A percentile compares a stretch with the other conserved stretches of the same genome.
These are phyloP conservation scores for Hippoglossus hippoglossus DNA, from an alignment of 2,797 vertebrate species.

Conservation along the genomic window DNA sequence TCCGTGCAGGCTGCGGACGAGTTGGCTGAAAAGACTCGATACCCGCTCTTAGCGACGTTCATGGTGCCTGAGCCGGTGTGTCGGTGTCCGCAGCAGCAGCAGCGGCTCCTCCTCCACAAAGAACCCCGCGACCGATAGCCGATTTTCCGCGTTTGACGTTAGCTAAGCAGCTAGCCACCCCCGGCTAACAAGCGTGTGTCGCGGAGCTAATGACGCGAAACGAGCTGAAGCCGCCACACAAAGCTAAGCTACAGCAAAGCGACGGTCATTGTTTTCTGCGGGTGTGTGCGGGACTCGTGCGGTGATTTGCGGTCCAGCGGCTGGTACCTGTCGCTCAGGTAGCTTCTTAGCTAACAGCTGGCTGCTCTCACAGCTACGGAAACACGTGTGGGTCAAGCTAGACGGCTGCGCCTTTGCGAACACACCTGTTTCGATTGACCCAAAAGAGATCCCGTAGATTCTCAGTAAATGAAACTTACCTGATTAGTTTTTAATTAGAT, in stretches of 20 bases:
- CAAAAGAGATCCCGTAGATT: too few relatives aligned
- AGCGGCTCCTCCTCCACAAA: not conserved
- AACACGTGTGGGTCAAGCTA: not conserved
- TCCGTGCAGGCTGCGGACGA: conserved; percentile 95
- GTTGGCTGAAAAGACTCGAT: conserved; percentile 96
- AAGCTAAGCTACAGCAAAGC: not conserved
- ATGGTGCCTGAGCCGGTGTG: conserved; percentile 72
- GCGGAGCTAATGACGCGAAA: too few relatives aligned
- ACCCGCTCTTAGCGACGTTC: conserved; percentile 95
- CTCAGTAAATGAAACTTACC: too few relatives aligned
- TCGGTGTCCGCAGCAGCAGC: not conserved
- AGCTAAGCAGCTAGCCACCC: conserved; percentile 22
- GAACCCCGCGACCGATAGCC: not conserved
- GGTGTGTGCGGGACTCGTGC: too few relatives aligned
- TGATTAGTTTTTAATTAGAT: too few relatives aligned
- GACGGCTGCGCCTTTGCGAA: not conserved
- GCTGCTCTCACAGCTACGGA: conserved; percentile 33
- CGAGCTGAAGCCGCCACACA: too few relatives aligned
- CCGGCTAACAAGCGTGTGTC: conserved; percentile 2
- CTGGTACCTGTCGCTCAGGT: conserved; percentile 6
- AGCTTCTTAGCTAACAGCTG: not conserved
- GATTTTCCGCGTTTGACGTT: conserved; percentile 24
- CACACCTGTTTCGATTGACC: not conserved
- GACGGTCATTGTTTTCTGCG: too few relatives aligned
- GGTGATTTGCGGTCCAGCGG: too few relatives aligned